These are phyloP conservation scores for Thamnophis elegans DNA, from an alignment of 2,797 vertebrate species.

Conservation along the genomic window DNA sequence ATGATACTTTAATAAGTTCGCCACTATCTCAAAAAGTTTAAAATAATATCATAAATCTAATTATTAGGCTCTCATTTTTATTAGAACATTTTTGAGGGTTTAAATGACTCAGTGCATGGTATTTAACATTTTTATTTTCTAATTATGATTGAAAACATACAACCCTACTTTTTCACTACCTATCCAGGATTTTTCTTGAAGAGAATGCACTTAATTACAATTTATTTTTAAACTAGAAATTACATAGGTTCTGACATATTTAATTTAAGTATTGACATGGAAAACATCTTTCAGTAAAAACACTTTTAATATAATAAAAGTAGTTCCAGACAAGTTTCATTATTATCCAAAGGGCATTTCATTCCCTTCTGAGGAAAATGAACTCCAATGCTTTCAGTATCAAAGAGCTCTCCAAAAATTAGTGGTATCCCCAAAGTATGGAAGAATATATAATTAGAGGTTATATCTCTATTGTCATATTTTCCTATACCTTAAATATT, in stretches of 20 bases:
- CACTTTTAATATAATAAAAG: background rate
- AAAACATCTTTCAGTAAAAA: background rate
- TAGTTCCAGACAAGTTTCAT: background rate
- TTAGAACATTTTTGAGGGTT: constrained; percentile 39
- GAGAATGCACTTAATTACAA: background rate
- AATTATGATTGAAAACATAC: background rate
- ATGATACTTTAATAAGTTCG: background rate
- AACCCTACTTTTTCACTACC: background rate
- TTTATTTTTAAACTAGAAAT: background rate
- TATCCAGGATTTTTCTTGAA: background rate
- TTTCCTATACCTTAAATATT: background rate
- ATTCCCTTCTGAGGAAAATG: background rate
- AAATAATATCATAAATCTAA: background rate
- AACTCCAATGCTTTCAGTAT: background rate
- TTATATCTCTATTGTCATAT: background rate
- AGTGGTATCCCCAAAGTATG: background rate
- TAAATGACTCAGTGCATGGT: constrained; percentile 29
- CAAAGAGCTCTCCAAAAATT: background rate
- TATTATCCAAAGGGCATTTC: background rate
- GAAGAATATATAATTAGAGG: background rate
- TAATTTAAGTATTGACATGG: background rate
- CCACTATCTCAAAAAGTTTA: background rate
- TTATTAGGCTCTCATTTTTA: constrained; percentile 28
- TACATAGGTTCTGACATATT: background rate
- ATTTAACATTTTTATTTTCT: constrained; percentile 46